Base-by-base conservation (phyloP, 2,113 vertebrate genomes). In the Melanostigma gelatinosum region DNA sequence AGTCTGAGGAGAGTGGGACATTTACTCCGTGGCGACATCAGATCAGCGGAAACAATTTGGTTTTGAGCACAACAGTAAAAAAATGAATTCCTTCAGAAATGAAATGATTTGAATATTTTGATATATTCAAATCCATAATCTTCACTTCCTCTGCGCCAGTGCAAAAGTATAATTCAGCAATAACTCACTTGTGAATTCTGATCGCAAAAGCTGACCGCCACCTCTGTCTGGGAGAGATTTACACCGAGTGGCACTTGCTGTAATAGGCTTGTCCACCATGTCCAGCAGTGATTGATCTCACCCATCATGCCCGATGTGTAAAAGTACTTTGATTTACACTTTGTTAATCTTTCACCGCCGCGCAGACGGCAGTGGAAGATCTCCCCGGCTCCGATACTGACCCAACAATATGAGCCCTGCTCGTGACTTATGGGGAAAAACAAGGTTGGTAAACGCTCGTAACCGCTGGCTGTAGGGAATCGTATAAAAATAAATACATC, bases 321-420 rank as follows among this genome's bases (percentile, higher is more conserved):
- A 80, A 88, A 92, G 50, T 74, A 65, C 64, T 80, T 84, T 85
- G 85, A 92, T 89, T 91, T 89, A 90, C 84, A 88, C 84, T 88
- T 87, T 85, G 85, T 86, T 91, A 85, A 88, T 89, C 85, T 88
- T 88, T 87, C 36, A 68, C 72, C 54, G 66, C 70, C 4, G 42
- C 1, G 52, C 80, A 52, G 42, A 34, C 36, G 73, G 58, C 66
- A 40, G 24, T 12, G 16, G 24, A 52, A 44, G 24, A 22, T 16
- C 22, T 81, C 78, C 42, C 70, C 1, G 2, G 16, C 27, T 72
- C 38, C 12, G 70, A 58, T 54, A 38, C 54, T 36, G 54, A 83
- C 66, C 22, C 5, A 42, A 69, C 73, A 80, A 71, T 60, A 62
- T 20, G 46, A 80, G 36, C 58, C 34, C 38, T 18, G 48, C 27